A percentile compares a stretch with the other conserved stretches of the same genome.
phyloP scores from a whole-genome alignment of 30 jellyfish, hydroid and myxozoan species.

The Aurelia aurita region DNA sequence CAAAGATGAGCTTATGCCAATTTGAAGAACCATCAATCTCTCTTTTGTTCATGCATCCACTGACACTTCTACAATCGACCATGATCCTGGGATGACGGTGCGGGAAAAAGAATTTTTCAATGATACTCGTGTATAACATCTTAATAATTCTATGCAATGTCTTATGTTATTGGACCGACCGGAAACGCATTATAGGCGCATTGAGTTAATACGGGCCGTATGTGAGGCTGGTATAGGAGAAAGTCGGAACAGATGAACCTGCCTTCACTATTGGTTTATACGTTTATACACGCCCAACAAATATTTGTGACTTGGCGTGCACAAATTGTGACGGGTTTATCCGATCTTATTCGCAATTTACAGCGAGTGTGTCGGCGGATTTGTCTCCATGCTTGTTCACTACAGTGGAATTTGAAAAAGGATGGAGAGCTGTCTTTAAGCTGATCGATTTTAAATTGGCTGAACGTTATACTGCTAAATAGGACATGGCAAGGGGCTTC shows the following conservation, averaged over 20 bases:
- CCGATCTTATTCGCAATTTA: constrained; percentile 47
- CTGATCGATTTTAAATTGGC: no score
- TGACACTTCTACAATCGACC: constrained; percentile 79
- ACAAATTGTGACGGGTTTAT: constrained; percentile 49
- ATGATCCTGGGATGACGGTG: constrained; percentile 74
- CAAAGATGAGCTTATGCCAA: constrained; percentile 73
- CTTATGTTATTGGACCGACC: constrained; percentile 75
- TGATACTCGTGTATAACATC: constrained; percentile 58
- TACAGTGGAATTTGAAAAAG: background rate
- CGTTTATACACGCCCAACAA: constrained; percentile 61
- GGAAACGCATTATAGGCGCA: constrained; percentile 73
- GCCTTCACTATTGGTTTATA: constrained; percentile 40
- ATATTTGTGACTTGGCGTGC: constrained; percentile 70
- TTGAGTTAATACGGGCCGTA: constrained; percentile 7
- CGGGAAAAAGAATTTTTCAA: constrained; percentile 68
- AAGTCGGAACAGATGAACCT: constrained; percentile 77
- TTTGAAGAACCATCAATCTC: constrained; percentile 64
- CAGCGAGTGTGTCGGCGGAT: constrained; percentile 48
- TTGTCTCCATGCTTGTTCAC: background rate
- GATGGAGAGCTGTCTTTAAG: background rate
- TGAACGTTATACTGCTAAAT: no score
- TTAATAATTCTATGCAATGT: constrained; percentile 44
- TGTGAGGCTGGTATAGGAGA: constrained; percentile 52
- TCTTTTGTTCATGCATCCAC: constrained; percentile 62
- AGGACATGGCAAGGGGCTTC: no score